A percentile compares a stretch with the other conserved stretches of the same genome.
Evolutionary conservation across 2,888 invertebrate species (phyloP).

Genomic region (Pollenia labialis): DNA sequence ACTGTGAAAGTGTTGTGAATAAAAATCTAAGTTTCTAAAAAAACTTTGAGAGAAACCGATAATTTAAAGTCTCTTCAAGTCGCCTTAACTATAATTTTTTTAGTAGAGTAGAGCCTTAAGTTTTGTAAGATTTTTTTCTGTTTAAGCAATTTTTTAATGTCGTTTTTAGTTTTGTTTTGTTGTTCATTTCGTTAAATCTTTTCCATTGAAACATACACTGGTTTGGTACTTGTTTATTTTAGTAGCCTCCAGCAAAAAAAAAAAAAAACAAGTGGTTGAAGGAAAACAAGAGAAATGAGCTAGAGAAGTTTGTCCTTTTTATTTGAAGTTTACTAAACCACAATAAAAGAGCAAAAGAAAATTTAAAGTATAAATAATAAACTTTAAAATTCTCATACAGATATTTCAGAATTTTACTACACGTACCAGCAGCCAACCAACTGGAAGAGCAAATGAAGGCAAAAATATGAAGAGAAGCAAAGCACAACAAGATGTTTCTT

Average conservation of each 20-base stretch:
- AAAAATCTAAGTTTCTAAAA: neutral
- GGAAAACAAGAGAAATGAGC: conserved; percentile 20
- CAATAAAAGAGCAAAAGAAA: conserved; percentile 43
- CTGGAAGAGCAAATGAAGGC: conserved; percentile 43
- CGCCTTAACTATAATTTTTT: neutral
- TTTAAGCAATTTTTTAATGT: conserved; percentile 21
- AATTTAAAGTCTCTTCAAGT: neutral
- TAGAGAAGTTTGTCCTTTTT: conserved; percentile 46
- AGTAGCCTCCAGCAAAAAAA: conserved; percentile 29
- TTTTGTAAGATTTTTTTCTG: conserved; percentile 16
- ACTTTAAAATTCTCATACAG: conserved; percentile 40
- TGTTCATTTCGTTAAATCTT: conserved; percentile 34
- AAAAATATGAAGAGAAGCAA: conserved; percentile 4
- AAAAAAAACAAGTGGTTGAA: conserved; percentile 41
- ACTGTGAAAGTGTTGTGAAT: too few species aligned
- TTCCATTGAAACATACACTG: conserved; percentile 8
- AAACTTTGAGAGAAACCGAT: neutral
- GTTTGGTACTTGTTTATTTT: conserved; percentile 4
- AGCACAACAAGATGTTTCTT: conserved; percentile 18
- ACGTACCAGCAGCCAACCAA: neutral
- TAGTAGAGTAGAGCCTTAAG: neutral
- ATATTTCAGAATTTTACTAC: conserved; percentile 36
- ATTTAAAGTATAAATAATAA: conserved; percentile 57
- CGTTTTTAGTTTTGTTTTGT: conserved; percentile 13
- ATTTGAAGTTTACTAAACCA: conserved; percentile 43